Evolutionary conservation across 2,797 vertebrate species (phyloP).

Genomic region (Hypotaenidia philippensis): DNA sequence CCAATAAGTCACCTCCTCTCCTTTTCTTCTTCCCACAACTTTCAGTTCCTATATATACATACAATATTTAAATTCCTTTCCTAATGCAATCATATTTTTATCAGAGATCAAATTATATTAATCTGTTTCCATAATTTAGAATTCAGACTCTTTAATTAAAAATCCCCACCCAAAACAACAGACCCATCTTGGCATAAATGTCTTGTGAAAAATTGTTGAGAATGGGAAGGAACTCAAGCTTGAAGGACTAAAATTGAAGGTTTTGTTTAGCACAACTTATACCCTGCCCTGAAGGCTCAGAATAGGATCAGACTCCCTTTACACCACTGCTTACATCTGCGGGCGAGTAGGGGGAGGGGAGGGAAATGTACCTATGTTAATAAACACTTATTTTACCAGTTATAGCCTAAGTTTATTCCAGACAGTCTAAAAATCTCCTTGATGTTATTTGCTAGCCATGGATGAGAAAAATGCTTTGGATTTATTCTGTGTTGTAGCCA

Average conservation of each 20-base stretch:
- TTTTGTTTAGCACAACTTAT: not conserved
- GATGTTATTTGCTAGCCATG: not conserved
- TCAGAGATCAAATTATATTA: not conserved
- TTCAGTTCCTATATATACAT: not conserved
- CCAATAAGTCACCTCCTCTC: not conserved
- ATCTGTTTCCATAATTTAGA: not conserved
- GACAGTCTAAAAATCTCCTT: not conserved
- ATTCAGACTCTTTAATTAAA: not conserved
- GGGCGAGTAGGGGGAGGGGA: rapidly evolving
- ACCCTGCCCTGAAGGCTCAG: not conserved
- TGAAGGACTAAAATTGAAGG: not conserved
- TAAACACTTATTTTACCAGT: not conserved
- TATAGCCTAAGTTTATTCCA: not conserved
- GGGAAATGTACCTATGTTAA: not conserved
- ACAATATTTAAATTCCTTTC: not conserved
- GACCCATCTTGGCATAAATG: not conserved
- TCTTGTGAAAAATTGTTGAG: constrained; percentile 4
- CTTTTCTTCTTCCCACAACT: not conserved
- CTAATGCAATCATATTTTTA: not conserved
- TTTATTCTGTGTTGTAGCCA: not conserved
- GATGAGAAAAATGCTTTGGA: not conserved
- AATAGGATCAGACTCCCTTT: not conserved
- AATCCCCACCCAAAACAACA: not conserved
- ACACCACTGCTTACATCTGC: not conserved
- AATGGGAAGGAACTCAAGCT: not conserved